Conservation (phyloP, 1,140 invertebrate genomes). For the Aleiodes sp. region DNA sequence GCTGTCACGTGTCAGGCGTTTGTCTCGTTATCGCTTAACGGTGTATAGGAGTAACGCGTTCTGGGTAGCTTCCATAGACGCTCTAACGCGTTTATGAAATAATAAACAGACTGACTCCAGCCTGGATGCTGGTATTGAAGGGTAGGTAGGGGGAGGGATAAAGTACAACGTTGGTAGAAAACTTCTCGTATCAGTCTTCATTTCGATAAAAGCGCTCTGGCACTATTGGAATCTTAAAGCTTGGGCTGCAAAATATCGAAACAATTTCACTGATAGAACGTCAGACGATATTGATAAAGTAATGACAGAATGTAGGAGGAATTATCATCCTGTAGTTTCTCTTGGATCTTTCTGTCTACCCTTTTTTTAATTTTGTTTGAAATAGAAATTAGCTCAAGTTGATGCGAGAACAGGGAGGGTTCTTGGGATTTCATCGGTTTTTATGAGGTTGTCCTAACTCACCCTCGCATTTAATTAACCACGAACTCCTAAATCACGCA, state of each 20-base stretch:
- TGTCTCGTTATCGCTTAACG: conserved; percentile 42
- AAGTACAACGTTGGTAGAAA: conserved; percentile 24
- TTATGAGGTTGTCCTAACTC: conserved; percentile 39
- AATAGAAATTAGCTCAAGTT: not conserved
- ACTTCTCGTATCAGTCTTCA: conserved; percentile 52
- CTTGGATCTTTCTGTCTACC: too few relatives aligned
- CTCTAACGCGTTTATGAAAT: conserved; percentile 42
- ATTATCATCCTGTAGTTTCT: too few relatives aligned
- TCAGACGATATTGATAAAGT: too few relatives aligned
- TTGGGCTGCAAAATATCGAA: conserved; percentile 1
- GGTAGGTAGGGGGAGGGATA: not conserved
- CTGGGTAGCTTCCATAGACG: conserved; percentile 26
- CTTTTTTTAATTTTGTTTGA: too few relatives aligned
- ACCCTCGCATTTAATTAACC: conserved; percentile 57
- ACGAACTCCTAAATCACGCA: conserved; percentile 51
- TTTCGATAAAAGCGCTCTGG: conserved; percentile 41
- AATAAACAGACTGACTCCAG: conserved; percentile 39
- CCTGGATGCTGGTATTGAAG: not conserved
- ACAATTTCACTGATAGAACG: not conserved
- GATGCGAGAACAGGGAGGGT: not conserved
- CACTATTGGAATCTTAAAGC: conserved; percentile 44
- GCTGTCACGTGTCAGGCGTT: conserved; percentile 42
- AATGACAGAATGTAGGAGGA: too few relatives aligned
- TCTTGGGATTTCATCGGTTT: conserved; percentile 33
- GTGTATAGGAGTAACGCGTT: conserved; percentile 32